These are phyloP conservation scores for Mesorhabditis sp. DNA, from an alignment of 2,888 invertebrate species.

Conservation along the genomic window DNA sequence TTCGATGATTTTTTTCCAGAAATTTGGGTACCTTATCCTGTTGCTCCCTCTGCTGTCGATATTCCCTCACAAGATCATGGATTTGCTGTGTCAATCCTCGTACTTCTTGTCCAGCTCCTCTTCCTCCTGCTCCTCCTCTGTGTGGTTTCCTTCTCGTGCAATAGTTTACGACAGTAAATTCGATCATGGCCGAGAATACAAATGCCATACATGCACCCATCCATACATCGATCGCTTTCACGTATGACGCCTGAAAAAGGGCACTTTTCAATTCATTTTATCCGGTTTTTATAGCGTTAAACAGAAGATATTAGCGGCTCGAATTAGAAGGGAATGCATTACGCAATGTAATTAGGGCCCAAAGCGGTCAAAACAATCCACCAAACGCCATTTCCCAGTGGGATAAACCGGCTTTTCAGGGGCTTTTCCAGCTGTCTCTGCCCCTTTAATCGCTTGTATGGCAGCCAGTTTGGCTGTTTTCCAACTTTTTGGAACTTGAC, in stretches of 20 bases:
- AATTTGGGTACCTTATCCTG: too few species aligned
- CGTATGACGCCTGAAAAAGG: conserved; percentile 34
- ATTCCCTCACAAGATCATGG: conserved; percentile 32
- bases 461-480: neutral
- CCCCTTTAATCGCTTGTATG: conserved; percentile 2
- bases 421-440: neutral
- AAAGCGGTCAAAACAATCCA: too few species aligned
- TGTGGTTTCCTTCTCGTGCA: conserved; percentile 31
- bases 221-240: conserved; percentile 52
- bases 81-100: conserved; percentile 34
- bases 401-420: neutral
- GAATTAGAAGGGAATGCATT: too few species aligned
- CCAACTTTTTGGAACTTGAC: too few species aligned
- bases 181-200: conserved; percentile 47
- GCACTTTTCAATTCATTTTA: neutral
- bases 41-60: conserved; percentile 17
- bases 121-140: neutral
- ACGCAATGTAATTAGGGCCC: too few species aligned
- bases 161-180: conserved; percentile 44
- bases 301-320: too few species aligned
- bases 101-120: neutral
- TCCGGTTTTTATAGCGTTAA: neutral
- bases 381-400: too few species aligned
- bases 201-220: conserved; percentile 49
- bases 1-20: too few species aligned